Conservation (phyloP, 2,888 invertebrate genomes). For the Drosophila quinaria region DNA sequence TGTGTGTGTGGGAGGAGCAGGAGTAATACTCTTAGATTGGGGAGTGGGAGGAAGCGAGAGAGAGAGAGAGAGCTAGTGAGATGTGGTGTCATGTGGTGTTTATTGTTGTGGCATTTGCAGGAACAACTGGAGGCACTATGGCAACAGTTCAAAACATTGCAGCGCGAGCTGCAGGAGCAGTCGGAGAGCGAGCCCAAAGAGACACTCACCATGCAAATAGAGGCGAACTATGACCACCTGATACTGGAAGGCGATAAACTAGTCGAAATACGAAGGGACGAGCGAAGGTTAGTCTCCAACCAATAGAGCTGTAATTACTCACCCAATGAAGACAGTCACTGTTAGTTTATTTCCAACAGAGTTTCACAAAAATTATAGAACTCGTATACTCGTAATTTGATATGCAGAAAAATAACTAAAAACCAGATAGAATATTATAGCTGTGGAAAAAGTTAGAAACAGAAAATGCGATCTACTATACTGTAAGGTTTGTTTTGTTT, state of each 20-base stretch:
- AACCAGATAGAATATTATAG: too few relatives aligned
- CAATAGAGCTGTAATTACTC: conserved; percentile 27
- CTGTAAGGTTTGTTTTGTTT: too few relatives aligned
- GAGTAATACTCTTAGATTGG: background rate
- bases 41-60: background rate
- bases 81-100: conserved; percentile 1
- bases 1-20: conserved; percentile 38
- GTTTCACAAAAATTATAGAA: too few relatives aligned
- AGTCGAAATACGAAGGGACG: conserved; percentile 82
- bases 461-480: too few relatives aligned
- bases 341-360: background rate
- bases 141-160: conserved; percentile 85
- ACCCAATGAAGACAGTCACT: conserved; percentile 32
- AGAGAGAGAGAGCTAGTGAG: background rate
- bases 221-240: conserved; percentile 85
- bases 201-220: conserved; percentile 84
- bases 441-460: too few relatives aligned
- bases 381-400: too few relatives aligned
- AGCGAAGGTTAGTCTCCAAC: conserved; percentile 72
- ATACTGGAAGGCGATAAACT: conserved; percentile 84
- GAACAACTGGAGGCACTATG: conserved; percentile 83
- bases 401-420: too few relatives aligned
- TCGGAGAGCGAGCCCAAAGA: conserved; percentile 83
- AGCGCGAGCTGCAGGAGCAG: conserved; percentile 83
- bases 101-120: conserved; percentile 58